Evolutionary conservation across 2,888 invertebrate genomes (phyloP).

Genomic region (Clepsis dumicolana): DNA sequence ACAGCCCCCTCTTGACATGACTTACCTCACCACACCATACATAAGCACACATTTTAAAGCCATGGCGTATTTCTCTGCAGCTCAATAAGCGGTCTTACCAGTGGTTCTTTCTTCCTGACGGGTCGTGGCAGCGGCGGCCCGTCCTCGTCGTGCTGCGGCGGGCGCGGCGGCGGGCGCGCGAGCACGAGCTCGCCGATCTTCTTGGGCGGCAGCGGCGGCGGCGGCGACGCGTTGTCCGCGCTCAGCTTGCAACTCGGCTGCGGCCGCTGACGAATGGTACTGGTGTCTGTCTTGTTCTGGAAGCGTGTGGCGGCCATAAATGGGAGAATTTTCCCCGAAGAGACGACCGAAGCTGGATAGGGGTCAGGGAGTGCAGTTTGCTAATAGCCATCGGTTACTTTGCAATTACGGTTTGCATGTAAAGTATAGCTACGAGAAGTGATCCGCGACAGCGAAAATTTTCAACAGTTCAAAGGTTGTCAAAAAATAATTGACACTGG

Average conservation of each 20-base stretch:
- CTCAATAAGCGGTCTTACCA: slow-evolving; percentile 62
- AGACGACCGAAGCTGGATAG: too few species aligned
- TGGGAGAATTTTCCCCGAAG: too few species aligned
- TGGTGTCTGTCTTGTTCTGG: slow-evolving; percentile 69
- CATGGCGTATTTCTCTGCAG: too few species aligned
- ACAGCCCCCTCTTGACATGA: too few species aligned
- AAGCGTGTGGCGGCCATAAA: not conserved
- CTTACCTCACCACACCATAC: too few species aligned
- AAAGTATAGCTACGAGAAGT: too few species aligned
- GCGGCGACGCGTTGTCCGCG: slow-evolving; percentile 84
- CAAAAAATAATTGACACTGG: not conserved
- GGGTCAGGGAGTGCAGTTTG: too few species aligned
- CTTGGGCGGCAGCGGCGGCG: slow-evolving; percentile 89
- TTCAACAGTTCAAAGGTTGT: too few species aligned
- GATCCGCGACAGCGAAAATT: too few species aligned
- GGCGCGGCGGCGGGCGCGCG: slow-evolving; percentile 86
- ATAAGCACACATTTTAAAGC: too few species aligned
- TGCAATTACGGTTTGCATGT: too few species aligned
- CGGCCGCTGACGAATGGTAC: slow-evolving; percentile 66
- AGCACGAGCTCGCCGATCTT: slow-evolving; percentile 61
- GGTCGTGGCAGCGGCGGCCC: slow-evolving; percentile 75
- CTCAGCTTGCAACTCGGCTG: slow-evolving; percentile 59
- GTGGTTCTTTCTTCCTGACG: slow-evolving; percentile 71
- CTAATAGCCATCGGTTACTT: too few species aligned
- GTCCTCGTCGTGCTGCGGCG: slow-evolving; percentile 86